These are phyloP conservation scores for Urocyon cinereoargenteus DNA, from an alignment of 2,797 vertebrate species.

Conservation along the genomic window DNA sequence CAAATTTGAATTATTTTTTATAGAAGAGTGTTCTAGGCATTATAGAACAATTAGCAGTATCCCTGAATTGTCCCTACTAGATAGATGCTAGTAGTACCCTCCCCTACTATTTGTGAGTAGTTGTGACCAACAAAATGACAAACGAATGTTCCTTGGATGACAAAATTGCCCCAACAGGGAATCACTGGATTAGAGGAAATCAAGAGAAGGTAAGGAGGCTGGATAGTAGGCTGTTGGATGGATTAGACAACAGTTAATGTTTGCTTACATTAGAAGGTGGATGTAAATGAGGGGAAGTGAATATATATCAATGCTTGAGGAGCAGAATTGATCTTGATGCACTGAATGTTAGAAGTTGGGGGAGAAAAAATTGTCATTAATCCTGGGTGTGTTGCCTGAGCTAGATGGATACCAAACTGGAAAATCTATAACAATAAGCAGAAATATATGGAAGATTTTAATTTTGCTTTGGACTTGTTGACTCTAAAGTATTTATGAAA, in stretches of 20 bases:
- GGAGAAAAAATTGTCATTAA: not conserved
- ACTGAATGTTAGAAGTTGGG: not conserved
- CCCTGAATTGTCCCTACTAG: not conserved
- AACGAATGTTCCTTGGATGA: not conserved
- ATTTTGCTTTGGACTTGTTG: not conserved
- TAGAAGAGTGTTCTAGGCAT: not conserved
- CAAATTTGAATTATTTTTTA: not conserved
- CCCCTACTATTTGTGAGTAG: not conserved
- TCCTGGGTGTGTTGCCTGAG: not conserved
- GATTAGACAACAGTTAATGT: not conserved
- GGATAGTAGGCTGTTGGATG: not conserved
- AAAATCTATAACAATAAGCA: not conserved
- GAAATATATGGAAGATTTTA: not conserved
- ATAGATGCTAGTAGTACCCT: not conserved
- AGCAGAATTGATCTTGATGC: not conserved
- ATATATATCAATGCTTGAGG: not conserved
- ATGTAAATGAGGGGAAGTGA: not conserved
- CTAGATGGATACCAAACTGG: not conserved
- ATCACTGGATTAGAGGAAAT: not conserved
- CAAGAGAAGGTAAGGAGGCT: not conserved
- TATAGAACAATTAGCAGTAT: not conserved
- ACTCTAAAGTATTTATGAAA: conserved; percentile 8
- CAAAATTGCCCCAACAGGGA: not conserved
- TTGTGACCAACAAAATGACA: not conserved
- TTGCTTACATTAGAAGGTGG: not conserved